Conservation (phyloP, 2,797 vertebrate species). For the Microctenopoma lineatum region DNA sequence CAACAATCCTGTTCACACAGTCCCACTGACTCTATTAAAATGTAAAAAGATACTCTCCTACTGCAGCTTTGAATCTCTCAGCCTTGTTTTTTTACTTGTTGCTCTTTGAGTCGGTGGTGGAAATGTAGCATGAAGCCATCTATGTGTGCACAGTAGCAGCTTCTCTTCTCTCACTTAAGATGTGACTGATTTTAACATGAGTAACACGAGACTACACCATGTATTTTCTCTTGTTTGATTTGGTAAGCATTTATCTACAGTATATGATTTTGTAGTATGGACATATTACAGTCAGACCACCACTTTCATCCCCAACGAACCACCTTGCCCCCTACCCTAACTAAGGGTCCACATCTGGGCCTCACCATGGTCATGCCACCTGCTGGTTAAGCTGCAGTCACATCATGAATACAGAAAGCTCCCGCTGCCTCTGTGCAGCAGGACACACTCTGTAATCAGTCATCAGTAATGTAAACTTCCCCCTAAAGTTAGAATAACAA, state of each 20-base stretch:
- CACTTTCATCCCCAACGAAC: constrained; percentile 12
- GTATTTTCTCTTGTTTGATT: constrained; percentile 2
- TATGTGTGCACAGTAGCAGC: constrained; percentile 5
- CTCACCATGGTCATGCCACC: constrained; percentile 61
- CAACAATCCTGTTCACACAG: constrained; percentile 29
- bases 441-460: constrained; percentile 12
- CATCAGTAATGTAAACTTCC: constrained; percentile 1
- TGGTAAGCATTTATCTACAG: constrained; percentile 1
- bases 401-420: constrained; percentile 13
- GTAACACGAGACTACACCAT: not conserved
- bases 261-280: constrained; percentile 8
- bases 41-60: constrained; percentile 25
- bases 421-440: not conserved
- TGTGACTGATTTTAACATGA: constrained; percentile 7
- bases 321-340: constrained; percentile 8
- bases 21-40: constrained; percentile 39
- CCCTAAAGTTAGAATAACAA: not conserved
- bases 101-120: constrained; percentile 13
- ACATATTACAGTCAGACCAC: constrained; percentile 10
- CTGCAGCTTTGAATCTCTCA: constrained; percentile 7
- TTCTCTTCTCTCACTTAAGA: not conserved
- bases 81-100: constrained; percentile 13
- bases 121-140: constrained; percentile 20
- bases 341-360: constrained; percentile 14
- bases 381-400: constrained; percentile 68